Evolutionary conservation across 2,113 vertebrate species (phyloP).

Genomic region (Oostethus manadensis): DNA sequence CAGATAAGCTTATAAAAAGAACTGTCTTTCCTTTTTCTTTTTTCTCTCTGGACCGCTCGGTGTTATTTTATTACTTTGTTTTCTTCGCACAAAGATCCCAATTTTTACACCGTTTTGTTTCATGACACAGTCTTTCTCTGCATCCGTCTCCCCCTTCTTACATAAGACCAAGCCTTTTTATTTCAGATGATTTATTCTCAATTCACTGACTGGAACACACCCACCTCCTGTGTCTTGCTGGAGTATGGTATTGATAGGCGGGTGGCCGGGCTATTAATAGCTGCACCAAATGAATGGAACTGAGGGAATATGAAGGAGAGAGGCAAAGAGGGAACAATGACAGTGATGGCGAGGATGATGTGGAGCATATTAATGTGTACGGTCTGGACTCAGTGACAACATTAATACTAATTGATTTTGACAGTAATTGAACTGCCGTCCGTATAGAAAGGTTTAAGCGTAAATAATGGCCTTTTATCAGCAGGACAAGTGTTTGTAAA

Average conservation of each 20-base stretch:
- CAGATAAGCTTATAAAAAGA: too few species aligned
- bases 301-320: slow-evolving; percentile 35
- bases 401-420: slow-evolving; percentile 53
- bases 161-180: slow-evolving; percentile 36
- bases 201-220: slow-evolving; percentile 38
- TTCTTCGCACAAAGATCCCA: background rate
- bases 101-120: background rate
- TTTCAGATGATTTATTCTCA: slow-evolving; percentile 45
- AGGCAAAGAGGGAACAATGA: slow-evolving; percentile 24
- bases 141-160: slow-evolving; percentile 12
- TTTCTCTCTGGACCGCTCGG: background rate
- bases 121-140: slow-evolving; percentile 2
- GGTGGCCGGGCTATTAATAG: slow-evolving; percentile 63
- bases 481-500: background rate
- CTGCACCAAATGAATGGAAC: slow-evolving; percentile 55
- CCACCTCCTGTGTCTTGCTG: slow-evolving; percentile 50
- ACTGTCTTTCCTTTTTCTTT: background rate
- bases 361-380: slow-evolving; percentile 45
- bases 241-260: slow-evolving; percentile 64
- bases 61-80: background rate
- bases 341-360: slow-evolving; percentile 24
- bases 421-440: slow-evolving; percentile 35
- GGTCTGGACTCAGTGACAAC: slow-evolving; percentile 40
- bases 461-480: slow-evolving; percentile 17
- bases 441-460: slow-evolving; percentile 13